These are phyloP conservation scores for Helleia helle DNA, from an alignment of 2,888 invertebrate genomes.

Conservation along the genomic window DNA sequence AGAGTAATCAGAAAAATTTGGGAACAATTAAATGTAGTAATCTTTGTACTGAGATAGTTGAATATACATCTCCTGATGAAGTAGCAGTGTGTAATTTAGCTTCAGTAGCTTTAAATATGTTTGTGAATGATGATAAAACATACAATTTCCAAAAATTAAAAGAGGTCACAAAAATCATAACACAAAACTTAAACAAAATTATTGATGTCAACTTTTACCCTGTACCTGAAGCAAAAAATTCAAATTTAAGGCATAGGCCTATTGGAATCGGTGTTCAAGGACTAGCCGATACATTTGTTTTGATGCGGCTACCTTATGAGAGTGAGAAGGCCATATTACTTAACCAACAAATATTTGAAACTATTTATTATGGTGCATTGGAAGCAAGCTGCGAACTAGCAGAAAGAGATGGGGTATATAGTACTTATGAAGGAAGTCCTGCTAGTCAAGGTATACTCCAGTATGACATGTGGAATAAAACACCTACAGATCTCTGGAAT, in stretches of 20 bases:
- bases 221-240: slow-evolving; percentile 87
- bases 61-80: slow-evolving; percentile 94
- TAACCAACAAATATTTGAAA: slow-evolving; percentile 98
- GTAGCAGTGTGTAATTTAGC: slow-evolving; percentile 98
- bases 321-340: slow-evolving; percentile 87
- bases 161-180: slow-evolving; percentile 89
- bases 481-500: slow-evolving; percentile 90
- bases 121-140: slow-evolving; percentile 83
- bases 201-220: slow-evolving; percentile 98
- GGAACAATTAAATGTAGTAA: slow-evolving; percentile 99
- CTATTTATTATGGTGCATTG: slow-evolving; percentile 96
- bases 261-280: slow-evolving; percentile 98
- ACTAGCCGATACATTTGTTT: slow-evolving; percentile 95
- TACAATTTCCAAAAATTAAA: slow-evolving; percentile 93
- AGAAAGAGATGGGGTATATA: slow-evolving; percentile 87
- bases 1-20: slow-evolving; percentile 98
- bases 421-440: slow-evolving; percentile 93
- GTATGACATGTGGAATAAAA: slow-evolving; percentile 97
- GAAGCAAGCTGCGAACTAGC: slow-evolving; percentile 97
- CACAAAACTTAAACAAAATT: slow-evolving; percentile 95
- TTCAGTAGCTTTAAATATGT: slow-evolving; percentile 97
- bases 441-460: slow-evolving; percentile 96
- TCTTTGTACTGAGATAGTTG: slow-evolving; percentile 97
- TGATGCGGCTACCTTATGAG: slow-evolving; percentile 95
- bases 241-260: slow-evolving; percentile 90